Conservation (phyloP, 2,113 vertebrate species). For the Semicossyphus pulcher region DNA sequence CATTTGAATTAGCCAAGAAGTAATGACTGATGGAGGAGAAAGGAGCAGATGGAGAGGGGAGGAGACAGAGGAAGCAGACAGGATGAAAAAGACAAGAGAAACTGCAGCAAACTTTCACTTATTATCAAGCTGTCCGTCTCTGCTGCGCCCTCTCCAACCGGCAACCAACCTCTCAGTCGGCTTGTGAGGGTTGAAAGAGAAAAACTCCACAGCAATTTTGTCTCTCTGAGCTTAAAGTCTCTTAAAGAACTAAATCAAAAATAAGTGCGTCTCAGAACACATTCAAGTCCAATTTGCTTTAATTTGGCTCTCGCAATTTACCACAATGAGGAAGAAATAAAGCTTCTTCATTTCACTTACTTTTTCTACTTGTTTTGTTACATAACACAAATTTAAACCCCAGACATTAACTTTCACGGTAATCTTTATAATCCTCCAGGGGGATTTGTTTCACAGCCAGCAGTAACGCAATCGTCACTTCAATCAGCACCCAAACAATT, state of each 20-base stretch:
- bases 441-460: neutral
- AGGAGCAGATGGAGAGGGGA: conserved; percentile 39
- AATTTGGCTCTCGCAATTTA: neutral
- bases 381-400: neutral
- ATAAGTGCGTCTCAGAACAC: no score
- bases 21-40: conserved; percentile 42
- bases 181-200: conserved; percentile 17
- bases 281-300: neutral
- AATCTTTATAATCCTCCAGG: neutral
- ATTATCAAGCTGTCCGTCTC: conserved; percentile 19
- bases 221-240: conserved; percentile 11
- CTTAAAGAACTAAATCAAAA: no score
- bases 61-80: conserved; percentile 21
- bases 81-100: neutral
- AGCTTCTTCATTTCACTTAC: neutral
- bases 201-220: conserved; percentile 2
- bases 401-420: neutral
- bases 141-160: conserved; percentile 15
- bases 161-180: conserved; percentile 24
- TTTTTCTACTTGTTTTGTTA: neutral
- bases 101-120: conserved; percentile 20
- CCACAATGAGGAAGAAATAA: neutral
- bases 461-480: neutral
- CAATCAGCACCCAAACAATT: neutral
- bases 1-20: conserved; percentile 53